Evolutionary conservation across 2,797 vertebrate species (phyloP).

Genomic region (Tragelaphus eurycerus): DNA sequence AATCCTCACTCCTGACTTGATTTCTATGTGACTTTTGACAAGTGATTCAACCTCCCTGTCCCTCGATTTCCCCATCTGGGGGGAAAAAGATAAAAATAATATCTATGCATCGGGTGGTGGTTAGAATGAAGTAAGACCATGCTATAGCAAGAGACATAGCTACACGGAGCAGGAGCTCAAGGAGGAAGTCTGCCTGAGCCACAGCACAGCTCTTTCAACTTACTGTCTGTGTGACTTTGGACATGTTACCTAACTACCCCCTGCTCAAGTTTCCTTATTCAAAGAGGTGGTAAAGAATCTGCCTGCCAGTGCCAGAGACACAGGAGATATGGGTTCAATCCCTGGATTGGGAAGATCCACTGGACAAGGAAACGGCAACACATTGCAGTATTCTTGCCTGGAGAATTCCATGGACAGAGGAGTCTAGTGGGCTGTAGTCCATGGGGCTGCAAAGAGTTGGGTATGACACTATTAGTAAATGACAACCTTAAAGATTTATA

Average conservation of each 20-base stretch:
- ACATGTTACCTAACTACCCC: neutral
- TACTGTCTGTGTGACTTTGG: neutral
- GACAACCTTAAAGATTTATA: neutral
- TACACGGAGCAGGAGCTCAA: neutral
- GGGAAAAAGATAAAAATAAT: neutral
- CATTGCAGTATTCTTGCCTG: neutral
- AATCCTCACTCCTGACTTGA: neutral
- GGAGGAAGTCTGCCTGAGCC: neutral
- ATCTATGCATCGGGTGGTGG: neutral
- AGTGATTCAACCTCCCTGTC: neutral
- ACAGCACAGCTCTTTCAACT: neutral
- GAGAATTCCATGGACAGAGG: neutral
- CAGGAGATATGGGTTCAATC: neutral
- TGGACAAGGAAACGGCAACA: neutral
- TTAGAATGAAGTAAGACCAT: neutral
- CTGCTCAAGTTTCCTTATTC: neutral
- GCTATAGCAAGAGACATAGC: fast-evolving
- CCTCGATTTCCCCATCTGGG: neutral
- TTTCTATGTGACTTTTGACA: neutral
- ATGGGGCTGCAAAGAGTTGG: neutral
- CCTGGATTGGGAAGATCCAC: neutral
- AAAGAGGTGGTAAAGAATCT: neutral
- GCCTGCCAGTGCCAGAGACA: neutral
- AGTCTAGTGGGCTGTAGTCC: neutral
- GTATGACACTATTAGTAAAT: neutral